phyloP scores from a whole-genome alignment of 2,797 vertebrate species.

The Spondyliosoma cantharus region DNA sequence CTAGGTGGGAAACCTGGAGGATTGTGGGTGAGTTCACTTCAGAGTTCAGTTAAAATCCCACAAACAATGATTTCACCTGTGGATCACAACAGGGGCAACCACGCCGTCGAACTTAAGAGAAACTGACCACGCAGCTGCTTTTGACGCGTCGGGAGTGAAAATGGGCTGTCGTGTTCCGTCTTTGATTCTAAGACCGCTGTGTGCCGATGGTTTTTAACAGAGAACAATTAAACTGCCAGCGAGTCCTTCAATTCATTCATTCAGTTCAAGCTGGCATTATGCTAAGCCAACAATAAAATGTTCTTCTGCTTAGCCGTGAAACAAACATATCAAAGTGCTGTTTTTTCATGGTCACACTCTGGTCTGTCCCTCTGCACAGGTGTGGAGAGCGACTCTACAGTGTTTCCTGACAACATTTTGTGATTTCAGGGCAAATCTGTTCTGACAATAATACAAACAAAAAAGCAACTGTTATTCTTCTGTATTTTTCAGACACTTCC shows the following conservation, averaged over 20 bases:
- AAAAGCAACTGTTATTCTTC: not conserved
- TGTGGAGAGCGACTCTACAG: not conserved
- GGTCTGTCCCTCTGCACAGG: not conserved
- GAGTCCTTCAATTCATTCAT: constrained; percentile 31
- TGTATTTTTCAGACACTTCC: constrained; percentile 16
- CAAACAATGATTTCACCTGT: too few relatives aligned
- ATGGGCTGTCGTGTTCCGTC: constrained; percentile 42
- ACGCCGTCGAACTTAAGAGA: too few relatives aligned
- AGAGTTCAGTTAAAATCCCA: too few relatives aligned
- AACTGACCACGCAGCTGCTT: too few relatives aligned
- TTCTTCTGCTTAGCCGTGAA: not conserved
- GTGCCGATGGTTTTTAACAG: constrained; percentile 19
- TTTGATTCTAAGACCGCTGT: constrained; percentile 1
- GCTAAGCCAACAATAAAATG: not conserved
- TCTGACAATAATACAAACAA: constrained; percentile 10
- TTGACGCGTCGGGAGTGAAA: not conserved
- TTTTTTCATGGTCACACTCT: constrained; percentile 10
- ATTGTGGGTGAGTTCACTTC: too few relatives aligned
- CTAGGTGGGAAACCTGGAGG: too few relatives aligned
- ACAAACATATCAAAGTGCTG: constrained; percentile 11
- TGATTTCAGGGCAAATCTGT: constrained; percentile 15
- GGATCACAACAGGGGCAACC: too few relatives aligned
- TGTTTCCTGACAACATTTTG: not conserved
- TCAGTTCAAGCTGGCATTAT: not conserved
- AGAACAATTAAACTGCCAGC: constrained; percentile 20